phyloP scores from a whole-genome alignment of 53 echinoderm and acorn worm genomes.

The Henricia sp. region DNA sequence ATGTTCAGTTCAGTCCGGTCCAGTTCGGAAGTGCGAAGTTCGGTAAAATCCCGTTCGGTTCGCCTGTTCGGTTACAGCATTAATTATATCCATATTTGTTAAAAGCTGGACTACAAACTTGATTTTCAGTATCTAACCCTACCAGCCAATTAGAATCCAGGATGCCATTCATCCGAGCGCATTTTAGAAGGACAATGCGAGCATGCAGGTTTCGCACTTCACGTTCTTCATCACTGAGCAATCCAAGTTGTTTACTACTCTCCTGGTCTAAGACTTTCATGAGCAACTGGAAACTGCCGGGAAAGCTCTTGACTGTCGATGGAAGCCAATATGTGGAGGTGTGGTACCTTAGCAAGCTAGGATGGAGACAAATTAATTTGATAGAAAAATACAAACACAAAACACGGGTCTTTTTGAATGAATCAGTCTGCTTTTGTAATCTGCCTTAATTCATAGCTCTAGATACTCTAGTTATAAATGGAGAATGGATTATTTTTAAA shows the following conservation, averaged over 20 bases:
- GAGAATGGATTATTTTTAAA: no score
- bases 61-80: no score
- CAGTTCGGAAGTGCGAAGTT: no score
- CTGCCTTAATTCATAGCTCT: no score
- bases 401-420: no score
- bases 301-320: conserved; percentile 70
- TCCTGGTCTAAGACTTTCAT: conserved; percentile 21
- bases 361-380: background rate
- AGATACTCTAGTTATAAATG: no score
- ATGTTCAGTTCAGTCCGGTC: no score
- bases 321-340: conserved; percentile 81
- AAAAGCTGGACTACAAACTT: no score
- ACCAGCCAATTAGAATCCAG: conserved; percentile 69
- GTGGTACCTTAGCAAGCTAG: conserved; percentile 74
- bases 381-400: background rate
- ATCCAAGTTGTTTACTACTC: background rate
- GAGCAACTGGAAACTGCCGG: conserved; percentile 61
- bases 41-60: no score
- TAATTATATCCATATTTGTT: no score
- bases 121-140: conserved; percentile 46
- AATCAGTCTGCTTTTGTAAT: no score
- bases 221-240: background rate
- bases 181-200: conserved; percentile 75
- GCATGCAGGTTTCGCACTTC: conserved; percentile 64
- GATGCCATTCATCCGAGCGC: conserved; percentile 69